These are phyloP conservation scores for Trematomus loennbergii DNA, from an alignment of 2,113 vertebrate species.

Conservation along the genomic window DNA sequence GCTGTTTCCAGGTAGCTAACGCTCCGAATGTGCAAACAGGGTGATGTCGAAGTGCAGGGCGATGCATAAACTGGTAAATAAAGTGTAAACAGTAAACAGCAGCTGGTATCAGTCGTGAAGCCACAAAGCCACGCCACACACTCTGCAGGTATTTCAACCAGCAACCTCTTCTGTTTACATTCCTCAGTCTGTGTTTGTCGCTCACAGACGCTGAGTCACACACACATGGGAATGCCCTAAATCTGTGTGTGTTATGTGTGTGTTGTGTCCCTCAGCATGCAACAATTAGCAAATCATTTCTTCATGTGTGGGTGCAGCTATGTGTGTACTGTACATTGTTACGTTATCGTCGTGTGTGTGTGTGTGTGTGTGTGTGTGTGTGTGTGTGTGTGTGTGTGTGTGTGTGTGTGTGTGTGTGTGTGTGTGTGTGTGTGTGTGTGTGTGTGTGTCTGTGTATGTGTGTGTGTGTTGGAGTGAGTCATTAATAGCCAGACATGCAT, in stretches of 20 bases:
- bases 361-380: slow-evolving; percentile 37
- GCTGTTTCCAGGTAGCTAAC: neutral
- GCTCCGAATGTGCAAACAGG: slow-evolving; percentile 21
- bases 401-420: slow-evolving; percentile 25
- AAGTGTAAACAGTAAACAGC: slow-evolving; percentile 41
- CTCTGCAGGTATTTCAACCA: slow-evolving; percentile 60
- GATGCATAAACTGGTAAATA: neutral
- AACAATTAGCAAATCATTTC: slow-evolving; percentile 56
- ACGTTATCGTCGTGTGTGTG: neutral
- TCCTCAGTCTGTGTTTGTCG: slow-evolving; percentile 56
- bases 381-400: slow-evolving; percentile 25
- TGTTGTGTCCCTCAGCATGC: slow-evolving; percentile 7
- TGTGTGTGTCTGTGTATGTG: slow-evolving; percentile 3
- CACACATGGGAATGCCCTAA: slow-evolving; percentile 39
- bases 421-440: slow-evolving; percentile 38
- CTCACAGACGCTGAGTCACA: slow-evolving; percentile 66
- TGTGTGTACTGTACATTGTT: slow-evolving; percentile 22
- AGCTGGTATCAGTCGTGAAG: slow-evolving; percentile 16
- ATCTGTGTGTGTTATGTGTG: slow-evolving; percentile 13
- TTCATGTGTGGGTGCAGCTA: slow-evolving; percentile 42
- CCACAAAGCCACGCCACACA: slow-evolving; percentile 13
- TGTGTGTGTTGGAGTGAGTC: slow-evolving; percentile 27
- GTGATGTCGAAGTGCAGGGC: neutral
- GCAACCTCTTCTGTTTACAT: slow-evolving; percentile 70
- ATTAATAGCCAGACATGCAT: slow-evolving; percentile 67